Conservation (phyloP, 2,797 vertebrate genomes). For the Denticeps clupeoides region DNA sequence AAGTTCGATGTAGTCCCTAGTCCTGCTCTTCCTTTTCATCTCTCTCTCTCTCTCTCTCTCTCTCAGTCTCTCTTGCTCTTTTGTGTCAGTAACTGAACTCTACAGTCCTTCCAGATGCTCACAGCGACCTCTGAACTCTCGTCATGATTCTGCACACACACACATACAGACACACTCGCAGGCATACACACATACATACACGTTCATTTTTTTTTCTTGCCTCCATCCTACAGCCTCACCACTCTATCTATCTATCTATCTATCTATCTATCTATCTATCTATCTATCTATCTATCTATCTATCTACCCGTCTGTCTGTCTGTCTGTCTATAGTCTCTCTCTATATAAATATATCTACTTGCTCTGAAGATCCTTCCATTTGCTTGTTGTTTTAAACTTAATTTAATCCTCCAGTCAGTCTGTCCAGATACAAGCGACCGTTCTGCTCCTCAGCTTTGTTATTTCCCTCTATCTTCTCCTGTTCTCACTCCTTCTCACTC, state of each 20-base stretch:
- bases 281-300: conserved; percentile 5
- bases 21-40: conserved; percentile 15
- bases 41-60: conserved; percentile 23
- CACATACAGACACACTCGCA: too few relatives aligned
- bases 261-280: not conserved
- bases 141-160: too few relatives aligned
- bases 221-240: not conserved
- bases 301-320: not conserved
- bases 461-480: conserved; percentile 11
- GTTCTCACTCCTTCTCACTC: conserved; percentile 29
- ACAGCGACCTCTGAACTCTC: too few relatives aligned
- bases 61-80: conserved; percentile 22
- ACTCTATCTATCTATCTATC: not conserved
- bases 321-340: not conserved
- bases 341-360: too few relatives aligned
- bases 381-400: conserved; percentile 24
- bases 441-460: conserved; percentile 5
- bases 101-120: not conserved
- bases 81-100: not conserved
- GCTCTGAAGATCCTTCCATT: conserved; percentile 21
- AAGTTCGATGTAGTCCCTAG: too few relatives aligned
- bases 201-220: not conserved
- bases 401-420: conserved; percentile 9
- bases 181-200: too few relatives aligned
- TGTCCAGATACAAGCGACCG: conserved; percentile 27